Evolutionary conservation across 2,113 vertebrate genomes (phyloP).

Genomic region (Elachura formosa): DNA sequence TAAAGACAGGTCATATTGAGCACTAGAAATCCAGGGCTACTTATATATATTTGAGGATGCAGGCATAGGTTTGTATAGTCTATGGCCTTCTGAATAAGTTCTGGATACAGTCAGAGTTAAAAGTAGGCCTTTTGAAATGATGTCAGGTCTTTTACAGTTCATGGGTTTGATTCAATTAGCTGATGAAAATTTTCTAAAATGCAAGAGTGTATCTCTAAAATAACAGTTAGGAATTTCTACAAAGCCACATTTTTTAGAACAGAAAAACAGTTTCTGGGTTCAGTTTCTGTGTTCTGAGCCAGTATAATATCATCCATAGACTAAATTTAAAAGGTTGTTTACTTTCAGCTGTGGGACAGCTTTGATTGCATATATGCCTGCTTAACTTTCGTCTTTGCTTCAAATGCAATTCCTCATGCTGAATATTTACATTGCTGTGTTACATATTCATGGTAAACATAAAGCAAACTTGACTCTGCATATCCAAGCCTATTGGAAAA

Average conservation of each 20-base stretch:
- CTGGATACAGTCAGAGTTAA: background rate
- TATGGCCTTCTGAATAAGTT: background rate
- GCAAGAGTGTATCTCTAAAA: background rate
- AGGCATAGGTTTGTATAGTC: background rate
- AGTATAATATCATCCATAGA: background rate
- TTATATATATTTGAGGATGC: background rate
- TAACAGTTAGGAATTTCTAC: background rate
- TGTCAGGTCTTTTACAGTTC: background rate
- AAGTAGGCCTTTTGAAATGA: background rate
- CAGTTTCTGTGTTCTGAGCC: background rate
- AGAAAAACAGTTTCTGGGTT: background rate
- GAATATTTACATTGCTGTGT: background rate
- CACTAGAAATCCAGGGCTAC: background rate
- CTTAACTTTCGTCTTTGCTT: background rate
- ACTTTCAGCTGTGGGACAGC: background rate
- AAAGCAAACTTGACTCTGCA: background rate
- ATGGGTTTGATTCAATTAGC: background rate
- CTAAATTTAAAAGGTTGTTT: background rate
- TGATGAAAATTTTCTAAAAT: background rate
- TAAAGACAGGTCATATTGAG: background rate
- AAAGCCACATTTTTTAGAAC: background rate
- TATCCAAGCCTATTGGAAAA: background rate
- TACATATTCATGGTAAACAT: background rate
- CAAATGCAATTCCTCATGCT: background rate
- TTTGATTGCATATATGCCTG: background rate